phyloP scores from a whole-genome alignment of 2,888 invertebrate genomes.

The Nebria salina region DNA sequence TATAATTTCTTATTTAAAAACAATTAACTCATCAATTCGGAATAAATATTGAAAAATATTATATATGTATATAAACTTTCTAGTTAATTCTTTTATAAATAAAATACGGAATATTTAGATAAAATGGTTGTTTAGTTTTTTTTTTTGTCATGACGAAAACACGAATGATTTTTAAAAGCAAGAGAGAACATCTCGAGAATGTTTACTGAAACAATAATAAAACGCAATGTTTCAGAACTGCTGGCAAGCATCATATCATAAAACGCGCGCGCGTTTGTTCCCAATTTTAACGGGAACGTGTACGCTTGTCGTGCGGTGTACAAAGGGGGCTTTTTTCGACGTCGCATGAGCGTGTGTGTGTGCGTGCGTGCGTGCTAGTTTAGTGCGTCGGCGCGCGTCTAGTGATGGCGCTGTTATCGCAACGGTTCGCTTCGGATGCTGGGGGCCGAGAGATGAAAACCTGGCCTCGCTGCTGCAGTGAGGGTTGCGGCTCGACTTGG shows the following conservation, averaged over 20 bases:
- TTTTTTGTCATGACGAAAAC: too few relatives aligned
- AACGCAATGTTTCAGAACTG: conserved; percentile 3
- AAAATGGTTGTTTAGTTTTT: too few relatives aligned
- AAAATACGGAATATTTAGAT: too few relatives aligned
- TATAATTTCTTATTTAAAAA: neutral
- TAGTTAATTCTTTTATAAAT: too few relatives aligned
- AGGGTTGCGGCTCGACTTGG: conserved; percentile 56
- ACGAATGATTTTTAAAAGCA: too few relatives aligned
- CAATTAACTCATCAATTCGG: too few relatives aligned
- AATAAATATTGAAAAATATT: too few relatives aligned
- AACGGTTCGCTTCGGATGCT: conserved; percentile 25
- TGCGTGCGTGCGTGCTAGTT: neutral
- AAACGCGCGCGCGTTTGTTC: conserved; percentile 14
- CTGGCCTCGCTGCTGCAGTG: conserved; percentile 55
- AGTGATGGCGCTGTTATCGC: conserved; percentile 20
- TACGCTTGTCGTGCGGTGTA: neutral
- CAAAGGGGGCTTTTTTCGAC: neutral
- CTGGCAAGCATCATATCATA: conserved; percentile 1
- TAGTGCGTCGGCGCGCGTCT: conserved; percentile 14
- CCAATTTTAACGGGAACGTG: conserved; percentile 15
- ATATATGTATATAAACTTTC: too few relatives aligned
- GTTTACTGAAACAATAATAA: neutral
- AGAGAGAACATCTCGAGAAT: neutral
- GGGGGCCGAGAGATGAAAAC: conserved; percentile 24
- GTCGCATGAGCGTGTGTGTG: neutral